These are phyloP conservation scores for Limnephilus auricula DNA, from an alignment of 2,888 invertebrate species.

Conservation along the genomic window DNA sequence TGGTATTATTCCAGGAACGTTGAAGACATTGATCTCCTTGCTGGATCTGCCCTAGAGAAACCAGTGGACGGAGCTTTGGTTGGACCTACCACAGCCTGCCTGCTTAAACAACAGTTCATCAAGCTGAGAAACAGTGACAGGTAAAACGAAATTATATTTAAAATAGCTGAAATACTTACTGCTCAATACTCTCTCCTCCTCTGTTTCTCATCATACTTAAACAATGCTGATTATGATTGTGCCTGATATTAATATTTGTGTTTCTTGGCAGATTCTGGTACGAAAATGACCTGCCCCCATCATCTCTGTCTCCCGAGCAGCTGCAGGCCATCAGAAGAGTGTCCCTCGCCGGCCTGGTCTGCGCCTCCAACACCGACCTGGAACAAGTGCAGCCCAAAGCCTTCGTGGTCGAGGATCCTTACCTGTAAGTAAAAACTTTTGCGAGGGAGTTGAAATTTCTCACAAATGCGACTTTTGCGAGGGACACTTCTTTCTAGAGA, in stretches of 20 bases:
- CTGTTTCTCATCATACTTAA: neutral
- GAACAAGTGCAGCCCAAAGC: slow-evolving; percentile 89
- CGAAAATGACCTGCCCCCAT: slow-evolving; percentile 94
- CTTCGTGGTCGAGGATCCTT: slow-evolving; percentile 91
- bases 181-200: neutral
- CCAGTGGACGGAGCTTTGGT: slow-evolving; percentile 89
- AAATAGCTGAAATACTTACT: neutral
- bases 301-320: slow-evolving; percentile 87
- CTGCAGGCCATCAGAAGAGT: slow-evolving; percentile 89
- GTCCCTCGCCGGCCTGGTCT: slow-evolving; percentile 87
- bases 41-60: slow-evolving; percentile 89
- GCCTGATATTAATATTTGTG: neutral
- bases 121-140: slow-evolving; percentile 89
- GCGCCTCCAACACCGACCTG: slow-evolving; percentile 84
- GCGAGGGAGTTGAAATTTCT: too few species aligned
- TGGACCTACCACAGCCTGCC: slow-evolving; percentile 93
- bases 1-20: slow-evolving; percentile 75
- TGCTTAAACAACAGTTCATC: slow-evolving; percentile 89
- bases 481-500: neutral
- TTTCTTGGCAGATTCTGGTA: slow-evolving; percentile 88
- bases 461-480: neutral
- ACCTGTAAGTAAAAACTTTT: slow-evolving; percentile 78
- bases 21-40: slow-evolving; percentile 90
- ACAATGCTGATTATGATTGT: neutral
- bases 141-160: slow-evolving; percentile 67